Percentiles rank a stretch among this genome's conserved stretches.
Evolutionary conservation across 2,888 invertebrate species (phyloP).

Genomic region (Cephus pulcher): DNA sequence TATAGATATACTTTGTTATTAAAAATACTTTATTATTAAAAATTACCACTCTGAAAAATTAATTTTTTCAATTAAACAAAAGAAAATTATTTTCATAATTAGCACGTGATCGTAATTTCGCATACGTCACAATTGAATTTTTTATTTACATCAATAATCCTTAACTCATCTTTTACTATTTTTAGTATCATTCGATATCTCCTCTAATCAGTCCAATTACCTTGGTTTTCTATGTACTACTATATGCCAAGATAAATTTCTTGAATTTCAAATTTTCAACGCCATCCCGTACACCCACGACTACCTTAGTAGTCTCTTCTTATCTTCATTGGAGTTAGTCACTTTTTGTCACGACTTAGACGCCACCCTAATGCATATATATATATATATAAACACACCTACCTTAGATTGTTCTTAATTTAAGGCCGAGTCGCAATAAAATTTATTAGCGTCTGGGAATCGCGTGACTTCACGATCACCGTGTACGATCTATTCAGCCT

Average conservation of each 20-base stretch:
- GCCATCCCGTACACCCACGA: conserved; percentile 5
- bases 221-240: too few relatives aligned
- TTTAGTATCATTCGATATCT: too few relatives aligned
- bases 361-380: not conserved
- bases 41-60: not conserved
- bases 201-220: too few relatives aligned
- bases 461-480: conserved; percentile 21
- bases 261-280: not conserved
- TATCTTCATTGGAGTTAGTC: conserved; percentile 6
- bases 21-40: not conserved
- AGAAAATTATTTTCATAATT: not conserved
- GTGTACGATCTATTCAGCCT: conserved; percentile 13
- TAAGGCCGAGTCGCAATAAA: conserved; percentile 13
- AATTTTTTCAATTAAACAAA: not conserved
- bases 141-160: too few relatives aligned
- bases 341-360: conserved; percentile 12
- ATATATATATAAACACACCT: not conserved
- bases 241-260: not conserved
- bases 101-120: too few relatives aligned
- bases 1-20: not conserved
- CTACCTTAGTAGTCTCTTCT: not conserved
- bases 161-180: too few relatives aligned
- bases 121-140: too few relatives aligned
- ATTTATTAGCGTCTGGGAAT: conserved; percentile 14
- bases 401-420: conserved; percentile 17